Evolutionary conservation across 2,797 vertebrate species (phyloP), one percentile per base, ranked within the genome.

Genomic region (Mastacembelus armatus): DNA sequence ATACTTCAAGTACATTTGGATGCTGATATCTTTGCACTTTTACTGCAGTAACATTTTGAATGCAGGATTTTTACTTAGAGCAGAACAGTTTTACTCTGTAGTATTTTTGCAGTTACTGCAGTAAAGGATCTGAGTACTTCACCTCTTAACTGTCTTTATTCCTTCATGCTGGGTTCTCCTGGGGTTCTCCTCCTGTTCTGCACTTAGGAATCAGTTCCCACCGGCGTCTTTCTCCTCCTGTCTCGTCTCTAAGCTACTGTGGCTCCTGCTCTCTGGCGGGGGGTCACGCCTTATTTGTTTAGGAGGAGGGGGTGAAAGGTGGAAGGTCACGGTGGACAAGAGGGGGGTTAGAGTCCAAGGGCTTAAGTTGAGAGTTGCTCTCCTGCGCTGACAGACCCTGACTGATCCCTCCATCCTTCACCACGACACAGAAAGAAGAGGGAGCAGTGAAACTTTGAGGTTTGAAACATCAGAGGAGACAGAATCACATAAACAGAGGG

Each of bases 201-300:
- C n/a, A n/a, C n/a, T n/a, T n/a, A n/a, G n/a, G n/a, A n/a, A n/a
- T n/a, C n/a, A n/a, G n/a, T 73, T 73, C 52, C 57, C 73, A 15
- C 54, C 51, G 2, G 24, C 38, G n/a, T 57, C 47, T 54, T 16
- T 56, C 49, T 36, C 10, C 22, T 0, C n/a, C 29, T 30, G 76
- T 77, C 82, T 85, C 39, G 5, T 64, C 66, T 7, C 36, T 64
- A 65, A 84, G 79, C 77, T 75, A 49, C 83, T 3, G 71, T 63
- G 80, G 81, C 86, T 85, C 82, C 80, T 76, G 77, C 44, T 79
- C 77, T 59, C 68, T 16, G 36, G 29, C 12, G 30, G 76, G 85
- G 77, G 88, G 80, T 83, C 71, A 21, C 4, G 67, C 80, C 88
- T 81, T 87, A 84, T 87, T 85, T 91, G 86, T 91, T 88, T 88